phyloP scores from a whole-genome alignment of 2,113 vertebrate genomes.

The Heloderma charlesbogerti region DNA sequence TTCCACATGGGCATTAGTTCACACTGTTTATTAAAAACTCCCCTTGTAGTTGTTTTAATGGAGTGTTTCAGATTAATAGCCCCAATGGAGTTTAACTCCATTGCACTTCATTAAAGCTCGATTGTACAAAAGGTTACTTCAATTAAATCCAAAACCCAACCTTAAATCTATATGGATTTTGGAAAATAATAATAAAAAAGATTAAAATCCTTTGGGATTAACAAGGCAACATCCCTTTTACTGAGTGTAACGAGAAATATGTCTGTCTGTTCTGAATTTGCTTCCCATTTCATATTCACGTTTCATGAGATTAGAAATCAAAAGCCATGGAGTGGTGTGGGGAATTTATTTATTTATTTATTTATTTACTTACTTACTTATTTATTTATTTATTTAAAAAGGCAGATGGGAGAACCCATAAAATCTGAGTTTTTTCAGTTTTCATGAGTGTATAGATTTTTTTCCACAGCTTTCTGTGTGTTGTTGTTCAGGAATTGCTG shows the following conservation, averaged over 20 bases:
- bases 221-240: slow-evolving; percentile 70
- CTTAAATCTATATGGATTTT: slow-evolving; percentile 81
- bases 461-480: accelerated
- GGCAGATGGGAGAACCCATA: slow-evolving; percentile 33
- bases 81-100: slow-evolving; percentile 84
- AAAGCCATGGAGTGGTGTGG: slow-evolving; percentile 43
- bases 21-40: slow-evolving; percentile 89
- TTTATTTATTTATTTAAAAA: slow-evolving; percentile 38
- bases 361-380: too few species aligned
- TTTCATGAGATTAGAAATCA: slow-evolving; percentile 72
- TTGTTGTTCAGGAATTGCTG: slow-evolving; percentile 19
- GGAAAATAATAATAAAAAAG: slow-evolving; percentile 21
- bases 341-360: slow-evolving; percentile 9
- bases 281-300: slow-evolving; percentile 58
- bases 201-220: slow-evolving; percentile 79
- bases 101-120: slow-evolving; percentile 86
- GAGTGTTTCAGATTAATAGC: slow-evolving; percentile 88
- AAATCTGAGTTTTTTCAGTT: slow-evolving; percentile 14
- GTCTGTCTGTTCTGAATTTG: slow-evolving; percentile 61
- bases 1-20: slow-evolving; percentile 87
- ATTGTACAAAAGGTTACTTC: slow-evolving; percentile 87
- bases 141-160: slow-evolving; percentile 83
- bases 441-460: slow-evolving; percentile 34
- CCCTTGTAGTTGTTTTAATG: slow-evolving; percentile 85
- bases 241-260: slow-evolving; percentile 60